phyloP scores from a whole-genome alignment of 92 coral and sea anemone genomes.

The Phenganax subtilis region DNA sequence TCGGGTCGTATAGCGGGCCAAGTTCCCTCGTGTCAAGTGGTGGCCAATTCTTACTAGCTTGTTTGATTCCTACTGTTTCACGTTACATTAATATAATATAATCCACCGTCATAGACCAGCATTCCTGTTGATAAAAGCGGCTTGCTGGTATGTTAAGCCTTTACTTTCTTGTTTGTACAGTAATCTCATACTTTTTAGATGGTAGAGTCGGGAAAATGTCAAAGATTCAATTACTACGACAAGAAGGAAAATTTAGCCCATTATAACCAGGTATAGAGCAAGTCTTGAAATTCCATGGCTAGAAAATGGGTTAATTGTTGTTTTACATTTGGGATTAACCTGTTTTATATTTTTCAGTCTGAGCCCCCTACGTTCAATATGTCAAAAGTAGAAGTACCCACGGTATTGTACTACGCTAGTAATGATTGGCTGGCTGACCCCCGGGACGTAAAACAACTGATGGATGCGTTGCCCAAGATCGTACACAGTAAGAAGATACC shows the following conservation, averaged over 20 bases:
- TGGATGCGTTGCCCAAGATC: constrained; percentile 54
- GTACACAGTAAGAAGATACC: constrained; percentile 51
- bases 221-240: constrained; percentile 74
- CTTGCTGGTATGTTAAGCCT: too few relatives aligned
- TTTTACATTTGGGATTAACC: background rate
- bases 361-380: constrained; percentile 44
- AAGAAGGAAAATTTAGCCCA: constrained; percentile 62
- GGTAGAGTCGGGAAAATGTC: constrained; percentile 59
- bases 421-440: constrained; percentile 57
- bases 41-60: too few relatives aligned
- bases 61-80: too few relatives aligned
- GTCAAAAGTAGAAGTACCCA: constrained; percentile 40
- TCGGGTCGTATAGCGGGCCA: too few relatives aligned
- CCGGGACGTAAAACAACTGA: constrained; percentile 46
- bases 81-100: too few relatives aligned
- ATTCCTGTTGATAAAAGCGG: too few relatives aligned
- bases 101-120: too few relatives aligned
- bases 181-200: constrained; percentile 43
- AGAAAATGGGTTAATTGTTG: background rate
- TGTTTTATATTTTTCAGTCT: constrained; percentile 28
- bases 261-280: constrained; percentile 68
- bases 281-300: background rate
- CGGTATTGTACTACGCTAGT: constrained; percentile 42
- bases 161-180: background rate
- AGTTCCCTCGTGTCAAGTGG: too few relatives aligned